Evolutionary conservation across 2,113 vertebrate genomes (phyloP), one percentile per base, ranked within the genome.

Genomic region (Tautogolabrus adspersus): DNA sequence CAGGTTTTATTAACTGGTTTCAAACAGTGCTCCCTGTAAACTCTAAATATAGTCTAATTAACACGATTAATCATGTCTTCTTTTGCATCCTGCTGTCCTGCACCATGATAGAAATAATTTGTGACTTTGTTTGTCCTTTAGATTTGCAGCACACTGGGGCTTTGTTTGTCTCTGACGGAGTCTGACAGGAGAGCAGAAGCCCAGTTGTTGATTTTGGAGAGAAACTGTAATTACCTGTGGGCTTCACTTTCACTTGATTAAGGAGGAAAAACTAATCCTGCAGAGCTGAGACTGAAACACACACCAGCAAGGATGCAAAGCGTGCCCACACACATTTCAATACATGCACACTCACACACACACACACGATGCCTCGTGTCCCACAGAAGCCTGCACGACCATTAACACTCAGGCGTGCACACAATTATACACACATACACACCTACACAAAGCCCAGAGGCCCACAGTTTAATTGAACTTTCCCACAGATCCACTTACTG

Each of bases 381-480:
- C 60, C 15, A 42, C 21, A 55, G 58, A 42, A 40, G 16, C 63
- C 34, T 11, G 55, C 61, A 72, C 12, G 0, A 0, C 11, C 72
- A 79, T 19, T 75, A 37, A 72, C 71, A 87, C 67, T 68, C 54
- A 71, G 1, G 13, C 15, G 7, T 26, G 21, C 40, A 42, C 72
- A 68, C 68, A 46, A 51, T n/a, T 34, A 7, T 15, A n/a, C 68
- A 38, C 37, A 51, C 18, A 58, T 16, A 77, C 72, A 79, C 79
- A 72, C 62, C 37, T 64, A 82, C 65, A 81, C 75, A 81, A 84
- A 80, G 74, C 90, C 90, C 82, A 84, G 66, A 84, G 79, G 88
- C 83, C 76, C 42, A 34, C 67, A 26, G 75, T 91, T 92, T 93
- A 93, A 93, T 90, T 90, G 86, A 91, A 92, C 92, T 91, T 92